Percentiles rank a stretch among this genome's conserved stretches.
These are phyloP conservation scores for Clepsis dumicolana DNA, from an alignment of 2,888 invertebrate species.

Conservation along the genomic window DNA sequence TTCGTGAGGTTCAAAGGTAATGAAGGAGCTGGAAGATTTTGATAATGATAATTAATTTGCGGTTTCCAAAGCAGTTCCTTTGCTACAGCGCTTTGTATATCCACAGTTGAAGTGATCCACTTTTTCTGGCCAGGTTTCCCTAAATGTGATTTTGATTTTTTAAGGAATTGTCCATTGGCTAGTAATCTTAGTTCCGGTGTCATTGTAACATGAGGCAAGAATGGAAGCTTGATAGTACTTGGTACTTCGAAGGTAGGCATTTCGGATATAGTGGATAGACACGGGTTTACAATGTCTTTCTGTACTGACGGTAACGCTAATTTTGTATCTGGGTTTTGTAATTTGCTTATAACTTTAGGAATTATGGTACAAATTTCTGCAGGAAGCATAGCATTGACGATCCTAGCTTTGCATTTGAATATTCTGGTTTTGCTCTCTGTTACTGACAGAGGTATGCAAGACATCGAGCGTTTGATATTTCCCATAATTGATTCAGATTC, in stretches of 20 bases:
- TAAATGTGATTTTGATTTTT: constrained; percentile 19
- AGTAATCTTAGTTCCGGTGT: constrained; percentile 46
- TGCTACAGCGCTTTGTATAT: background rate
- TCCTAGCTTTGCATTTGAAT: constrained; percentile 69
- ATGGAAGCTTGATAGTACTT: constrained; percentile 32
- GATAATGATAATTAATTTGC: background rate
- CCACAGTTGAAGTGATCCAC: background rate
- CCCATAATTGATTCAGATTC: constrained; percentile 46
- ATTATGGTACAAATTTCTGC: constrained; percentile 75
- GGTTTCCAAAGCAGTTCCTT: background rate
- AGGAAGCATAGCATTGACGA: constrained; percentile 71
- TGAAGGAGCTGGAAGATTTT: background rate
- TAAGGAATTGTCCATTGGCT: constrained; percentile 50
- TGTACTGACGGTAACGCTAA: constrained; percentile 43
- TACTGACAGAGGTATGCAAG: constrained; percentile 57
- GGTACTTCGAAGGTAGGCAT: constrained; percentile 45
- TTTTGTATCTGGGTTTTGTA: constrained; percentile 52
- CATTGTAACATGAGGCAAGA: constrained; percentile 38
- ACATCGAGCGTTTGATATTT: constrained; percentile 50
- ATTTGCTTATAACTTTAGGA: constrained; percentile 66
- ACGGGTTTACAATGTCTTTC: constrained; percentile 49
- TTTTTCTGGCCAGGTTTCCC: constrained; percentile 33
- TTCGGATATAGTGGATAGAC: constrained; percentile 59
- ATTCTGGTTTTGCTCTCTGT: constrained; percentile 60
- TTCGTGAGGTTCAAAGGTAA: background rate